Evolutionary conservation across 2,888 invertebrate genomes (phyloP), one percentile per base, ranked within the genome.

Genomic region (Campopleginae sp.): DNA sequence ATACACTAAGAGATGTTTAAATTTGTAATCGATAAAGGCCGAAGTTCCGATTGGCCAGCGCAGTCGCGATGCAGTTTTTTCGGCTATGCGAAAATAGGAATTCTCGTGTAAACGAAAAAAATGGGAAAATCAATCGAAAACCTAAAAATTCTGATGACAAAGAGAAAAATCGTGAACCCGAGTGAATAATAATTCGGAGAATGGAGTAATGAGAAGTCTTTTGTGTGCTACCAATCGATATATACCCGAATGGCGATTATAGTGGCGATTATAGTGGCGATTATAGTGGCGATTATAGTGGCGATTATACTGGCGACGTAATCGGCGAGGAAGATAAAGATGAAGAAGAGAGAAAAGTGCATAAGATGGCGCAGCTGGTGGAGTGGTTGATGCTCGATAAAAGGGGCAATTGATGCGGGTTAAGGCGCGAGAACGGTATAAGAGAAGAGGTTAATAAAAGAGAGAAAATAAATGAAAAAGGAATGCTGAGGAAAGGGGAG

Each of bases 401-500:
- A 85, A 68, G 74, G 71, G 78, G 54, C 48, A 78, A 78, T 80
- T 72, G 77, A 46, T 54, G 17, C 63, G 46, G 51, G 74, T 44
- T 44, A 66, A 71, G 66, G 70, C 75, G 74, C 72, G 80, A 80
- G 82, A 68, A 48, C 48, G 58, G 27, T 51, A 66, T 74, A 80
- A 80, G 66, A 65, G 58, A 74, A 38, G 38, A 38, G 38, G 46
- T 48, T 27, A n/a, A 51, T 63, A 42, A 31, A 65, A 65, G 54
- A 63, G 63, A 63, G 31, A 63, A 80, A 63, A 17, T 23, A 70
- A 82, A 74, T 68, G 74, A 81, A 84, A 82, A 76, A 82, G 83
- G 81, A 19, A 46, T 65, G 80, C 76, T 84, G 61, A 61, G 66
- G 83, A 87, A 77, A 51, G 77, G 6, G 78, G 86, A 87, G 86